Base-by-base conservation (phyloP, 2,113 vertebrate species). In the Pseudolaguvia tuberculata region DNA sequence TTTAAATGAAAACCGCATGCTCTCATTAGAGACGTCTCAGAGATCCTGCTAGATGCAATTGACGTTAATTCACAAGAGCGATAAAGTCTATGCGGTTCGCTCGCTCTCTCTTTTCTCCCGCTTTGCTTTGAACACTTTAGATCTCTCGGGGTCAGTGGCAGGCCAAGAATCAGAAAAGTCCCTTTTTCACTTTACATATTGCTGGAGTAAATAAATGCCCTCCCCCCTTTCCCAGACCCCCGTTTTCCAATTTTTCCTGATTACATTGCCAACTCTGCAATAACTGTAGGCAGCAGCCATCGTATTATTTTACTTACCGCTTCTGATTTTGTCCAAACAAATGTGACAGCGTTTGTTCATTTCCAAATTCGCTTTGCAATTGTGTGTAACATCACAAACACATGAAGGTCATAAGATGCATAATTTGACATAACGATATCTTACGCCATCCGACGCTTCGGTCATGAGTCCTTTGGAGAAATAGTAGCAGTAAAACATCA, bases 1-100 rank as follows among this genome's bases (percentile, higher is more conserved):
- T 77, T 81, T 78, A 89, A 89, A 90, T 89, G 75, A 85, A 82
- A 88, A 87, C 84, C 85, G 85, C 81, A 88, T 89, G 87, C 88
- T 87, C 82, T 70, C 77, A 78, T 80, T 78, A 77, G 82, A 76
- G 72, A 76, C 73, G 75, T 84, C 80, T 79, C 70, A 67, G 68
- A 79, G 48, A 83, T 82, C 82, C 84, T 77, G 63, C 84, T 75
- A 78, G 72, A 78, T 68, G 78, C 87, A 87, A 87, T 85, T 84
- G 83, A 84, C 83, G 81, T 86, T 86, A 86, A 88, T 87, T 89
- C 84, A 80, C 50, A 81, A 80, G 81, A 83, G 82, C 47, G 87
- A 87, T 84, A 82, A 79, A 83, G 78, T 72, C 73, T 75, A 63
- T 72, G 50, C 71, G 84, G 87, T 87, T 91, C 83, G n/a, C 80